Conservation (phyloP, 2,888 invertebrate genomes). For the Drosophila demipolita region DNA sequence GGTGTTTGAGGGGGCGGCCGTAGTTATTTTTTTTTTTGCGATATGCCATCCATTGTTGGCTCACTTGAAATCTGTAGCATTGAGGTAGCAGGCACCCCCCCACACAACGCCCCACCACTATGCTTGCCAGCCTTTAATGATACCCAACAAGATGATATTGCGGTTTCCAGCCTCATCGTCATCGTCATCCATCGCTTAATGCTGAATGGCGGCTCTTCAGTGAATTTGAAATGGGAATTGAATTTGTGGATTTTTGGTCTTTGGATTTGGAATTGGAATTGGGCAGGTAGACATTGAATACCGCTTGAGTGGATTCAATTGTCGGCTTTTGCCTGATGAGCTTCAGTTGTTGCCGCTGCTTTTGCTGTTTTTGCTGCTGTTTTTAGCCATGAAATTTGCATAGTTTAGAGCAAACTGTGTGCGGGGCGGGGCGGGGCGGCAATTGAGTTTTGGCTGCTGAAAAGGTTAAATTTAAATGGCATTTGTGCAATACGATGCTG, state of each 20-base stretch:
- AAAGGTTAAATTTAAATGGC: slow-evolving; percentile 78
- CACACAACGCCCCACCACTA: background rate
- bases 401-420: slow-evolving; percentile 38
- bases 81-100: slow-evolving; percentile 22
- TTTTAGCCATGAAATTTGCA: slow-evolving; percentile 77
- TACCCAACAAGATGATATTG: slow-evolving; percentile 70
- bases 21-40: slow-evolving; percentile 13
- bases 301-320: slow-evolving; percentile 58
- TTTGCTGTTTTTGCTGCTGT: slow-evolving; percentile 31
- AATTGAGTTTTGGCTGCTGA: slow-evolving; percentile 49
- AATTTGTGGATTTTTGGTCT: slow-evolving; percentile 20
- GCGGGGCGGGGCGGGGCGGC: slow-evolving; percentile 25
- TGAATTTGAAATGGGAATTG: slow-evolving; percentile 52
- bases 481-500: slow-evolving; percentile 75
- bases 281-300: slow-evolving; percentile 73
- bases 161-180: slow-evolving; percentile 49
- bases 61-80: slow-evolving; percentile 65
- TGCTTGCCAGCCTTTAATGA: slow-evolving; percentile 56
- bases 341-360: slow-evolving; percentile 32
- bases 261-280: slow-evolving; percentile 50
- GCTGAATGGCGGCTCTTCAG: slow-evolving; percentile 29
- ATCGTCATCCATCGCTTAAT: slow-evolving; percentile 32
- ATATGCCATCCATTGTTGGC: slow-evolving; percentile 59
- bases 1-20: background rate
- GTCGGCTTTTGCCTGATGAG: slow-evolving; percentile 57